These are phyloP conservation scores for Drosophila rhopaloa DNA, from an alignment of 1,140 invertebrate genomes.

Conservation along the genomic window DNA sequence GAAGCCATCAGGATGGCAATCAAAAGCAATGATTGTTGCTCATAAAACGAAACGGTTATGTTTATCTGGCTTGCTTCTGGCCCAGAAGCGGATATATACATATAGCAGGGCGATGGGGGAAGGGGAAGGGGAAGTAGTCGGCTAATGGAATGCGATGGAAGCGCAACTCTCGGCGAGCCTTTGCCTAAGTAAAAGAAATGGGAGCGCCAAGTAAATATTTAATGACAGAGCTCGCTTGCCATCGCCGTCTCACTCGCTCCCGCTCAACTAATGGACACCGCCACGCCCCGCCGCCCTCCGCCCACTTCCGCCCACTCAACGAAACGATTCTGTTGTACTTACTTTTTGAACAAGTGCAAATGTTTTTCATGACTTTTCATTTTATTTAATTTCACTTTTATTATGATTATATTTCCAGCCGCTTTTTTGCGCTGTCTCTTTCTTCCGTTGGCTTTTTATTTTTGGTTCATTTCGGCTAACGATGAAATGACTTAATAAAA, in stretches of 20 bases:
- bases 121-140: slow-evolving; percentile 3
- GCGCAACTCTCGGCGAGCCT: slow-evolving; percentile 44
- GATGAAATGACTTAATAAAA: slow-evolving; percentile 77
- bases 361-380: slow-evolving; percentile 76
- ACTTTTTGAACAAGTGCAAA: slow-evolving; percentile 79
- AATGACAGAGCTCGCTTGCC: slow-evolving; percentile 44
- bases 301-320: not conserved
- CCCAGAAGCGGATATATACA: slow-evolving; percentile 44
- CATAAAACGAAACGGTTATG: slow-evolving; percentile 82
- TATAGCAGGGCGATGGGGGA: slow-evolving; percentile 11
- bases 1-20: slow-evolving; percentile 70
- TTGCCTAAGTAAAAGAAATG: slow-evolving; percentile 75
- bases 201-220: slow-evolving; percentile 76
- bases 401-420: slow-evolving; percentile 78
- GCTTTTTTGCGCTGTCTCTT: slow-evolving; percentile 21
- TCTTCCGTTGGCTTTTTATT: not conserved
- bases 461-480: slow-evolving; percentile 37
- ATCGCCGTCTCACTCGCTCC: not conserved
- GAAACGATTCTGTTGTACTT: slow-evolving; percentile 53
- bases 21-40: slow-evolving; percentile 82
- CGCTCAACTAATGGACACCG: slow-evolving; percentile 57
- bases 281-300: not conserved
- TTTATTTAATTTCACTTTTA: slow-evolving; percentile 82
- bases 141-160: slow-evolving; percentile 46
- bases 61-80: slow-evolving; percentile 69